Base-by-base conservation (phyloP, 2,113 vertebrate genomes). In the Pongo abelii region DNA sequence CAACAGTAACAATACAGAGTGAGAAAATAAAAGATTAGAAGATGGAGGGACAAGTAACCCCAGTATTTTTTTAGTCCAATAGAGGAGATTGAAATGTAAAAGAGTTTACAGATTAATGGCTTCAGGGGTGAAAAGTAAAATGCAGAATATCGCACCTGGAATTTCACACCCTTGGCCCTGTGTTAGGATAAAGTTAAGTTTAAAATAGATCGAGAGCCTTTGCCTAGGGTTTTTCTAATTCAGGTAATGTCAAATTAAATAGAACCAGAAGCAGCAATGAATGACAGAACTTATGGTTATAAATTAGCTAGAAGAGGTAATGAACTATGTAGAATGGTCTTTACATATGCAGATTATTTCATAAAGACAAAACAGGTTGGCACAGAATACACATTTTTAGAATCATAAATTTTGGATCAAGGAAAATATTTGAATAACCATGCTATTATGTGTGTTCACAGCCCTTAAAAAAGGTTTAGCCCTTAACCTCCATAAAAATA, bases 391-490 rank as follows among this genome's bases (percentile, higher is more conserved):
- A 67, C 25, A 69, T 79, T 69, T 74, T 48, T 92, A 22, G 32
- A 89, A 86, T 86, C 40, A 77, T 18, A 59, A 32, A 70, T 89
- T 89, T 90, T 84, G 12, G 2, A 52, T 89, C 48, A 30, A n/a
- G 50, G n/a, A 25, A 96, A 91, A 93, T 83, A 78, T n/a, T 88
- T 94, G 38, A 92, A 89, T 94, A 83, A 50, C 67, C 10, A 72
- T 85, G 30, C 3, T 93, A 40, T 46, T 84, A 78, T 64, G 30
- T 16, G 12, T 91, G 14, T 90, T 93, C 16, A 72, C 13, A 84
- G 32, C 12, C 35, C 48, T 79, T 88, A 20, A 79, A 14, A 7
- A 57, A 87, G 17, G 55, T 80, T n/a, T 81, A 48, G 27, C 27
- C 84, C 2, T 69, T 72, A 96, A 78, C 9, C 48, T 74, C 2